Evolutionary conservation across 2,888 invertebrate genomes (phyloP).

Genomic region (Drosophila eohydei): DNA sequence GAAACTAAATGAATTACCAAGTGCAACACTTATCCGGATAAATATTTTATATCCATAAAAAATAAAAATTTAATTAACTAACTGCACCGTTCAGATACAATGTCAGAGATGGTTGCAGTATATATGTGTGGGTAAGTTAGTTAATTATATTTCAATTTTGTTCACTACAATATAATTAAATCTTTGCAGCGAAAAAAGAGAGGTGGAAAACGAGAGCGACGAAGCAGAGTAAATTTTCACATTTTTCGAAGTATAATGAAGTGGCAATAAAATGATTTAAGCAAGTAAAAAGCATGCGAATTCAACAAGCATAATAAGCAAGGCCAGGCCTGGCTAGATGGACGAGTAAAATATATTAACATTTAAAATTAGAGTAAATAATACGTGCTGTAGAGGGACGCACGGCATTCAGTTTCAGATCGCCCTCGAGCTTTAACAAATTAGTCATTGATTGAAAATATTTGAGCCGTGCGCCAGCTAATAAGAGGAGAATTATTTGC

Average conservation of each 20-base stretch:
- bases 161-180: constrained; percentile 10
- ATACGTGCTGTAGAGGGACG: constrained; percentile 24
- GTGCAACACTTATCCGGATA: constrained; percentile 21
- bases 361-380: constrained; percentile 38
- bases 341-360: constrained; percentile 56
- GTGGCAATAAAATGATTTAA: constrained; percentile 59
- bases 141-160: constrained; percentile 16
- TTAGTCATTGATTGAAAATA: constrained; percentile 65
- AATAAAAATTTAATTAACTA: constrained; percentile 68
- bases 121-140: constrained; percentile 2
- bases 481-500: constrained; percentile 73
- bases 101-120: not conserved
- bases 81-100: not conserved
- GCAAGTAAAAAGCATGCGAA: constrained; percentile 36
- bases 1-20: constrained; percentile 41
- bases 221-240: constrained; percentile 45
- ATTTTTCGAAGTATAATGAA: constrained; percentile 68
- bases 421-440: constrained; percentile 6
- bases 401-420: not conserved
- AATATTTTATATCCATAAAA: constrained; percentile 50
- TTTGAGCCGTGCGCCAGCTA: constrained; percentile 52
- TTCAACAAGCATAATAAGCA: constrained; percentile 40
- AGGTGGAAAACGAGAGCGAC: not conserved
- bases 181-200: not conserved
- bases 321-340: constrained; percentile 34